These are phyloP conservation scores for Oreotragus oreotragus DNA, from an alignment of 2,113 vertebrate species.

Conservation along the genomic window DNA sequence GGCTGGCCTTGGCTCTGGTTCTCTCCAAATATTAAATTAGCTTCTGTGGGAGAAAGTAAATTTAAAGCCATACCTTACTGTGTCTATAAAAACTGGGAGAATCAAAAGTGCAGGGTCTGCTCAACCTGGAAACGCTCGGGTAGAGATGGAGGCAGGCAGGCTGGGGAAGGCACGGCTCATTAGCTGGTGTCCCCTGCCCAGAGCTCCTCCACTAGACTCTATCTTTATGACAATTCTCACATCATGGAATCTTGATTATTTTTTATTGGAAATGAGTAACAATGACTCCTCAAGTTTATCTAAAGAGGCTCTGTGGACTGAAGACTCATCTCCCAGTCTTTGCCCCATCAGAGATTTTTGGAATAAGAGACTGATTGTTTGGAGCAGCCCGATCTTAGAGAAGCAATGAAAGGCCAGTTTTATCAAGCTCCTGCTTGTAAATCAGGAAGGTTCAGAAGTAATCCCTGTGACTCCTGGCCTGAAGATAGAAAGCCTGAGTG, in stretches of 20 bases:
- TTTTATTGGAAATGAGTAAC: background rate
- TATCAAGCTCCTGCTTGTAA: background rate
- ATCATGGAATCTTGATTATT: background rate
- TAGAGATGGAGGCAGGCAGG: background rate
- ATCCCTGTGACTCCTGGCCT: background rate
- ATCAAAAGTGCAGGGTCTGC: background rate
- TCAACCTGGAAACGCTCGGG: background rate
- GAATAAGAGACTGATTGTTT: background rate
- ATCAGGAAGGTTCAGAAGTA: background rate
- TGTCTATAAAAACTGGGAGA: conserved; percentile 15
- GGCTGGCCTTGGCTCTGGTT: background rate
- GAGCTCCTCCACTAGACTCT: background rate
- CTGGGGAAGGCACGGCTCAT: fast-evolving
- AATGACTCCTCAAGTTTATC: background rate
- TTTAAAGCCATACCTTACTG: conserved; percentile 26
- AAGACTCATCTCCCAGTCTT: background rate
- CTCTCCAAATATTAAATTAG: conserved; percentile 61
- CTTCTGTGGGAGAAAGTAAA: conserved; percentile 45
- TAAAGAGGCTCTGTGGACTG: background rate
- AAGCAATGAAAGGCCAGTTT: background rate
- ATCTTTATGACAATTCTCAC: background rate
- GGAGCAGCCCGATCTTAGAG: background rate
- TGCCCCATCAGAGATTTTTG: background rate
- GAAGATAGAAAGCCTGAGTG: background rate
- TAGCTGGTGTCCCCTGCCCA: background rate